Percentiles rank a stretch among this genome's conserved stretches.
phyloP scores from a whole-genome alignment of 2,797 vertebrate species.

The Malurus leucopterus region DNA sequence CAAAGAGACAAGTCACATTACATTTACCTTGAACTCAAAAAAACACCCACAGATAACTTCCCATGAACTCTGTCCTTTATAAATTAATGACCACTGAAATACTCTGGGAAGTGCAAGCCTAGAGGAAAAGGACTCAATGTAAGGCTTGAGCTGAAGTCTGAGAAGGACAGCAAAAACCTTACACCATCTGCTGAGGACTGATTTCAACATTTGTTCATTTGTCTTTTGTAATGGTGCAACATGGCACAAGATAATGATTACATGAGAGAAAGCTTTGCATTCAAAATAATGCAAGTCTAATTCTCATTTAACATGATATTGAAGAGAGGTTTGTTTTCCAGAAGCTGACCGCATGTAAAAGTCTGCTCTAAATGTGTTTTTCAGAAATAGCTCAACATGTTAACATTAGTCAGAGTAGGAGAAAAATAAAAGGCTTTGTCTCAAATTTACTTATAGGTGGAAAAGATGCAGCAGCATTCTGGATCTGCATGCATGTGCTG shows the following conservation, averaged over 20 bases:
- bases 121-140: neutral
- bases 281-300: neutral
- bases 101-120: neutral
- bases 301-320: neutral
- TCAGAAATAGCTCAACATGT: neutral
- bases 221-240: neutral
- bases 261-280: neutral
- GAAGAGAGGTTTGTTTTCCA: neutral
- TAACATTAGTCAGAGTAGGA: neutral
- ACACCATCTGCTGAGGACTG: neutral
- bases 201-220: neutral
- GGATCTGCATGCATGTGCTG: rapidly evolving
- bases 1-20: neutral
- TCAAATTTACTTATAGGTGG: neutral
- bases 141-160: neutral
- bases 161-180: neutral
- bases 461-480: neutral
- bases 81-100: neutral
- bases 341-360: neutral
- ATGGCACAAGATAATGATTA: neutral
- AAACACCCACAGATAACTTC: neutral
- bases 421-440: neutral
- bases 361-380: neutral
- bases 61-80: neutral
- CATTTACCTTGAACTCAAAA: neutral